These are phyloP conservation scores for Apeira syringaria DNA, from an alignment of 2,888 invertebrate species.

Conservation along the genomic window DNA sequence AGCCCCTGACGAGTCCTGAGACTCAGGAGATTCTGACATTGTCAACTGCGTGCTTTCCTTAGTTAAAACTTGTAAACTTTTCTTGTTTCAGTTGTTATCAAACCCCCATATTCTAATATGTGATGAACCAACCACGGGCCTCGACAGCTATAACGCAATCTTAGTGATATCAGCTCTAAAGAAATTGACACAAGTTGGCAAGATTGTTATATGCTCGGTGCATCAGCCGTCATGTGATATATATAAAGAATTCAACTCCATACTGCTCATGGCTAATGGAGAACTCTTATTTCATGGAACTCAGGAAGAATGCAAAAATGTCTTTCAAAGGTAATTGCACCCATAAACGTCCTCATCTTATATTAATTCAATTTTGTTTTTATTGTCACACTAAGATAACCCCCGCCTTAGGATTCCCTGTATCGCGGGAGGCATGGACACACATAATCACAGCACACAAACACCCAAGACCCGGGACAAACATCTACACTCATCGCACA, in stretches of 20 bases:
- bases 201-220: conserved; percentile 92
- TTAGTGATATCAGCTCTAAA: conserved; percentile 88
- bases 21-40: no score
- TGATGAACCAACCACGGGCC: conserved; percentile 96
- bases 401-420: no score
- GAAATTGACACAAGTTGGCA: conserved; percentile 84
- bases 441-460: no score
- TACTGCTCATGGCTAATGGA: conserved; percentile 91
- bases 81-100: conserved; percentile 86
- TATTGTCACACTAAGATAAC: no score
- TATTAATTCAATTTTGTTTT: no score
- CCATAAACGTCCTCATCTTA: no score
- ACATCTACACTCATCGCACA: no score
- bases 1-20: no score
- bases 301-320: conserved; percentile 83
- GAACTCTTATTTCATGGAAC: conserved; percentile 90
- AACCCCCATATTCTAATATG: conserved; percentile 95
- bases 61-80: no score
- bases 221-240: conserved; percentile 95
- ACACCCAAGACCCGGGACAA: no score
- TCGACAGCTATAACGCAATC: conserved; percentile 94
- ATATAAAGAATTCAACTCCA: conserved; percentile 90
- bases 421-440: no score
- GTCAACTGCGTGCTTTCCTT: no score
- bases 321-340: conserved; percentile 87